Conservation (phyloP, 2,797 vertebrate genomes). For the Lagothrix lagotricha region DNA sequence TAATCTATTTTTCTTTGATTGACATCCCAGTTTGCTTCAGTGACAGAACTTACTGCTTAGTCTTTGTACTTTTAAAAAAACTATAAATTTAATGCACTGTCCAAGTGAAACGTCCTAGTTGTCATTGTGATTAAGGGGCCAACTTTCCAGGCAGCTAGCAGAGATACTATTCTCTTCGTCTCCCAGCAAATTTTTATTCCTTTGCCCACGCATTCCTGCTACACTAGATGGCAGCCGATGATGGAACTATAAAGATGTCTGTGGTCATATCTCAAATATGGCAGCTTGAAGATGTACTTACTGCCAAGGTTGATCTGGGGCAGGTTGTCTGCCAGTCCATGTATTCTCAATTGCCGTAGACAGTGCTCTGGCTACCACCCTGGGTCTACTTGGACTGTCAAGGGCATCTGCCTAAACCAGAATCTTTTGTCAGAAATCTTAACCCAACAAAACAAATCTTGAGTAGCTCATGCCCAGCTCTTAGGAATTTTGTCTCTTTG, state of each 20-base stretch:
- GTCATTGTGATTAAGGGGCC: conserved; percentile 50
- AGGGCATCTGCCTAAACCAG: neutral
- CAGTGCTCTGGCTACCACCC: neutral
- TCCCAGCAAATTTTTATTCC: neutral
- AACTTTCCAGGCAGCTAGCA: conserved; percentile 41
- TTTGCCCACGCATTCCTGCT: neutral
- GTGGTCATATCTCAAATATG: neutral
- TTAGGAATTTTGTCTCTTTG: conserved; percentile 28
- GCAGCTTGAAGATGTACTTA: neutral
- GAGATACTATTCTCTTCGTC: neutral
- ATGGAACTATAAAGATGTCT: neutral
- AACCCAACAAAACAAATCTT: conserved; percentile 11
- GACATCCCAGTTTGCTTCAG: conserved; percentile 36
- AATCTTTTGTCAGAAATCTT: conserved; percentile 42
- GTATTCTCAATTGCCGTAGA: neutral
- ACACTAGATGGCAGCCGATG: neutral
- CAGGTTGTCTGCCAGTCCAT: neutral
- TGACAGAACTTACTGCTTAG: conserved; percentile 38
- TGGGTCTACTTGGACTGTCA: neutral
- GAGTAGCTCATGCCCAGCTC: conserved; percentile 15
- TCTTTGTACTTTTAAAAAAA: conserved; percentile 4
- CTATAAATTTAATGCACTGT: neutral
- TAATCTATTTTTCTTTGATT: conserved; percentile 20
- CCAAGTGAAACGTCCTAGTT: neutral
- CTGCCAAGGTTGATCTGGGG: neutral